phyloP scores from a whole-genome alignment of 2,888 invertebrate species.

The Thymelicus sylvestris region DNA sequence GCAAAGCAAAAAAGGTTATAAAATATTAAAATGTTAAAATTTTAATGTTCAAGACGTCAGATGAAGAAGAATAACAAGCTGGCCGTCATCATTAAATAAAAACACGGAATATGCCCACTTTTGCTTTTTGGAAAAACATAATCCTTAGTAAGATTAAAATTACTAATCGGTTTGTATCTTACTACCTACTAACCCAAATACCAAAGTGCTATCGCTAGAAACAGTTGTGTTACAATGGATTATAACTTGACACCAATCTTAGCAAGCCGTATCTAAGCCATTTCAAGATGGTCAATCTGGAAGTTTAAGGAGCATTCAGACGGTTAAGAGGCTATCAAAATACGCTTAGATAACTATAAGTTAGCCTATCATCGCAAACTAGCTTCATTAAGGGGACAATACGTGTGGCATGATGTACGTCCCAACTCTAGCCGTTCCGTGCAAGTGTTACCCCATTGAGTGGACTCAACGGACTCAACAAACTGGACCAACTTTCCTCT shows the following conservation, averaged over 20 bases:
- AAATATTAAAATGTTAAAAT: too few relatives aligned
- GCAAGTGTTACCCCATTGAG: conserved; percentile 75
- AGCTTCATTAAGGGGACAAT: conserved; percentile 80
- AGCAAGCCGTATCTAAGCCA: background rate
- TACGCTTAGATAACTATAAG: conserved; percentile 75
- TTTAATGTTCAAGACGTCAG: too few relatives aligned
- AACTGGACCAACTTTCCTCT: conserved; percentile 73
- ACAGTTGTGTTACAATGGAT: background rate
- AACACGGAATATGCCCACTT: too few relatives aligned
- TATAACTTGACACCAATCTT: conserved; percentile 3
- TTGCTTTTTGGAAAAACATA: too few relatives aligned
- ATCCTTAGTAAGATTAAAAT: too few relatives aligned
- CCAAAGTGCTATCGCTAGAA: too few relatives aligned
- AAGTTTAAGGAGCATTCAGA: conserved; percentile 66
- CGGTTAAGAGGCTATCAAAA: conserved; percentile 79
- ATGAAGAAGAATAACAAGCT: too few relatives aligned
- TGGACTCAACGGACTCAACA: conserved; percentile 50
- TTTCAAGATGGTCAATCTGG: conserved; percentile 68
- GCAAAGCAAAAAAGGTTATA: too few relatives aligned
- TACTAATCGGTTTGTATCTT: too few relatives aligned
- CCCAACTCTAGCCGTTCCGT: conserved; percentile 74
- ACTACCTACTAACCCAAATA: too few relatives aligned
- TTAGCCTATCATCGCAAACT: conserved; percentile 70
- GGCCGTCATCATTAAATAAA: too few relatives aligned
- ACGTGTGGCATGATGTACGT: conserved; percentile 72